A percentile compares a stretch with the other conserved stretches of the same genome.
Conservation (phyloP, 2,888 invertebrate species). For the Lutraria lutraria region DNA sequence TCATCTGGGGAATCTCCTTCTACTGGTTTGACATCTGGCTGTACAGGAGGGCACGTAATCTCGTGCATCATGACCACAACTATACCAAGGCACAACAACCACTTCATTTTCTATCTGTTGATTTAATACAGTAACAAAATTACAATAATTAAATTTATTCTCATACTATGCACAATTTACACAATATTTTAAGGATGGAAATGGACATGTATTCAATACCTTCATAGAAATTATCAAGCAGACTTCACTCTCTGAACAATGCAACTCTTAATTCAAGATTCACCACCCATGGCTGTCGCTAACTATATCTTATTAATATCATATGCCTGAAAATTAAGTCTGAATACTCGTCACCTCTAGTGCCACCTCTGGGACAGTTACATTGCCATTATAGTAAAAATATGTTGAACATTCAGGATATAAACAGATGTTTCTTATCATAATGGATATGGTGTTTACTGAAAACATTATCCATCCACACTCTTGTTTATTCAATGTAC, state of each 20-base stretch:
- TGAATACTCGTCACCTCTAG: no score
- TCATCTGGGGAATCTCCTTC: slow-evolving; percentile 76
- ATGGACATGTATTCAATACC: background rate
- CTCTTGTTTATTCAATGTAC: no score
- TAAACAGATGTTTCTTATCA: no score
- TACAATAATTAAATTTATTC: background rate
- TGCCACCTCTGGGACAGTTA: no score
- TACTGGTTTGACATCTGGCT: slow-evolving; percentile 70
- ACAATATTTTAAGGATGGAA: background rate
- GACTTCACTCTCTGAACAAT: no score
- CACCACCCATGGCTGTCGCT: no score
- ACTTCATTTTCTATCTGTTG: slow-evolving; percentile 43
- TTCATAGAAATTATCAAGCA: background rate
- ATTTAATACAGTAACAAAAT: background rate
- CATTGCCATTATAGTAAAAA: no score
- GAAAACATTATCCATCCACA: no score
- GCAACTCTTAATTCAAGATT: background rate
- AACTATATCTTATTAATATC: no score
- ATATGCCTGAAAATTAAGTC: no score
- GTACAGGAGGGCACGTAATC: slow-evolving; percentile 75
- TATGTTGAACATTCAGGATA: no score
- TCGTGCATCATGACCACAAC: slow-evolving; percentile 49
- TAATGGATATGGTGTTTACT: no score
- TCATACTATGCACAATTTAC: background rate
- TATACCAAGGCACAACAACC: slow-evolving; percentile 39